Percentiles rank a stretch among this genome's conserved stretches.
Conservation (phyloP, 2,888 invertebrate genomes). For the Clunio marinus region DNA sequence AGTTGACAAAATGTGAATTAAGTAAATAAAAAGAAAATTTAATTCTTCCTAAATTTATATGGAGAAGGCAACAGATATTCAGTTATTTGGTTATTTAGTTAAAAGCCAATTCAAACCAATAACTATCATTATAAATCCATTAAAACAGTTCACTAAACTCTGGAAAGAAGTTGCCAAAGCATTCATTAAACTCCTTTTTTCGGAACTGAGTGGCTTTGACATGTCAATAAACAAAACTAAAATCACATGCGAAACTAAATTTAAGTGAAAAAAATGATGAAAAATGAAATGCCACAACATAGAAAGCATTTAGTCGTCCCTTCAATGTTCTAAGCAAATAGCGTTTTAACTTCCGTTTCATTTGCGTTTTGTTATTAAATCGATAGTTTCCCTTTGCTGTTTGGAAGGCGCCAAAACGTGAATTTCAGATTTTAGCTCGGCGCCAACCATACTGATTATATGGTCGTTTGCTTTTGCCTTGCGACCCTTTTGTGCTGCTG, state of each 20-base stretch:
- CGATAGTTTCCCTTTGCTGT: constrained; percentile 22
- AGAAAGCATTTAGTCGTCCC: constrained; percentile 22
- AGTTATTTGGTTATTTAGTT: too few relatives aligned
- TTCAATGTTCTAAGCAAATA: neutral
- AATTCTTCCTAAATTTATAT: too few relatives aligned
- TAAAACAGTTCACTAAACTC: too few relatives aligned
- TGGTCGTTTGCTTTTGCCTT: neutral
- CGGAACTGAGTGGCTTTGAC: neutral
- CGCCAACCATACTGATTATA: constrained; percentile 27
- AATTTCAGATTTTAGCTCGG: constrained; percentile 26
- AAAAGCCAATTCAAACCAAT: too few relatives aligned
- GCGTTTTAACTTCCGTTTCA: constrained; percentile 35
- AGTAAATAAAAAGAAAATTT: neutral
- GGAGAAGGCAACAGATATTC: too few relatives aligned
- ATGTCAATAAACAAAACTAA: constrained; percentile 7
- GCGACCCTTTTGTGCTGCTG: constrained; percentile 19
- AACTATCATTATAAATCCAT: too few relatives aligned
- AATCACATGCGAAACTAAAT: neutral
- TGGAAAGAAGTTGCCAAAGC: too few relatives aligned
- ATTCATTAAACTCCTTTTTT: too few relatives aligned
- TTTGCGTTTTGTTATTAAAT: constrained; percentile 38
- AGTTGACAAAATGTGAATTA: neutral
- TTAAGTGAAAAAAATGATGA: neutral
- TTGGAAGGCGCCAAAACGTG: constrained; percentile 36
- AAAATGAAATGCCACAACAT: constrained; percentile 33